These are phyloP conservation scores for Coregonus suidteri DNA, from an alignment of 2,797 vertebrate genomes.

Conservation along the genomic window DNA sequence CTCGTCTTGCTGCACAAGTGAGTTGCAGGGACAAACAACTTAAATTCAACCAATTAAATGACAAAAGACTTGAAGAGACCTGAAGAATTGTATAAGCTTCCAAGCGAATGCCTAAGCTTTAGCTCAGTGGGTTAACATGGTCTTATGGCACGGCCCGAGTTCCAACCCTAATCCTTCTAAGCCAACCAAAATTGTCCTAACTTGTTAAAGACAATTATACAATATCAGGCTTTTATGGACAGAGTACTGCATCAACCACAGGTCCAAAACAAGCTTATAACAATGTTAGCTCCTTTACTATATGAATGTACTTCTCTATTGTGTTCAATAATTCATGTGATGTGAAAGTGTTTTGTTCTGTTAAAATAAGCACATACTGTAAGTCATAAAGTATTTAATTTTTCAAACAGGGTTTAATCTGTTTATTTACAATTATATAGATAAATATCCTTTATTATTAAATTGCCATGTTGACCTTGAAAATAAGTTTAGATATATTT, in stretches of 20 bases:
- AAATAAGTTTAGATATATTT: slow-evolving; percentile 23
- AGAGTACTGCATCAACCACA: slow-evolving; percentile 31
- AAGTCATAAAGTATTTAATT: not conserved
- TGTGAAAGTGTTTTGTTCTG: slow-evolving; percentile 40
- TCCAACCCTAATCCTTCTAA: not conserved
- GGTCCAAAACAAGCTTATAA: slow-evolving; percentile 44
- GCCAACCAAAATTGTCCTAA: not conserved
- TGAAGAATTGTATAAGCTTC: too few relatives aligned
- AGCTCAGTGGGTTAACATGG: too few relatives aligned
- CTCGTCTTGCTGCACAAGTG: not conserved
- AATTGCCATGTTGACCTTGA: slow-evolving; percentile 4
- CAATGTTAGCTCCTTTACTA: slow-evolving; percentile 10
- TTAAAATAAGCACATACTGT: slow-evolving; percentile 27
- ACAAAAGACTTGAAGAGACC: too few relatives aligned
- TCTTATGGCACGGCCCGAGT: too few relatives aligned
- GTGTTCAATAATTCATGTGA: slow-evolving; percentile 40
- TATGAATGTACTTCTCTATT: slow-evolving; percentile 47
- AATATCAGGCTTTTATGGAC: too few relatives aligned
- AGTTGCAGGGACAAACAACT: too few relatives aligned
- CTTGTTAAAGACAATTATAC: not conserved
- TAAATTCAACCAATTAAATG: too few relatives aligned
- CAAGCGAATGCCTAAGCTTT: too few relatives aligned
- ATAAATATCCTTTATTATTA: not conserved
- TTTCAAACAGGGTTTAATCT: not conserved
- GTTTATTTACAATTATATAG: slow-evolving; percentile 24